Base-by-base conservation (phyloP, 2,113 vertebrate species). In the Castor canadensis region DNA sequence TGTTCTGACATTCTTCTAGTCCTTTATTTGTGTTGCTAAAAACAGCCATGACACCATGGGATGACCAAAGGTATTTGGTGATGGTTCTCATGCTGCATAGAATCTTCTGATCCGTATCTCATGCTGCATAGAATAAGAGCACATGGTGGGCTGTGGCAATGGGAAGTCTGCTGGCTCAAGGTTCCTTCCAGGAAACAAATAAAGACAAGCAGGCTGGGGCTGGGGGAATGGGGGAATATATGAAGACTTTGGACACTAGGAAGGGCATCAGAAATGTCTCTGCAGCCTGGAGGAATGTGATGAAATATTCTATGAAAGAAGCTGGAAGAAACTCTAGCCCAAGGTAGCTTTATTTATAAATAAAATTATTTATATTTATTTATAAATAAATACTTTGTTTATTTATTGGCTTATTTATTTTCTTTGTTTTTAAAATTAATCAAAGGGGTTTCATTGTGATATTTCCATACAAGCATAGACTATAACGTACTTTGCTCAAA, bases 71-170 rank as follows among this genome's bases (percentile, higher is more conserved):
- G 22, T 26, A n/a, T 8, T 49, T 35, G 19, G 38, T 9, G 5
- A 30, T 19, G 52, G 13, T 7, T 9, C 5, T 4, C 22, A 56
- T 47, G 40, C 60, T 28, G 38, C 67, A 13, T 26, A 73, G 81
- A 84, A 67, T 69, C 16, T 17, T 38, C n/a, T n/a, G n/a, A n/a
- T n/a, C n/a, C n/a, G 35, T 12, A 15, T 7, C 11, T 69, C 62
- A n/a, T 69, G n/a, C n/a, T n/a, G n/a, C 66, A 69, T 16, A 38
- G 35, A 62, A 62, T 16, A 17, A 15, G 7, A 64, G 40, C 49
- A 9, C 24, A 2, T 1, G 2, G 0, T 10, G 3, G 12, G 5
- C 11, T 35, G 3, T 32, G 30, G n/a, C 19, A 54, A 47, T 12
- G 22, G 13, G 76, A 79, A 43, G n/a, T 76, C 11, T 1, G 4